These are phyloP conservation scores for Brotogeris chrysoptera DNA, from an alignment of 2,797 vertebrate species.

Conservation along the genomic window DNA sequence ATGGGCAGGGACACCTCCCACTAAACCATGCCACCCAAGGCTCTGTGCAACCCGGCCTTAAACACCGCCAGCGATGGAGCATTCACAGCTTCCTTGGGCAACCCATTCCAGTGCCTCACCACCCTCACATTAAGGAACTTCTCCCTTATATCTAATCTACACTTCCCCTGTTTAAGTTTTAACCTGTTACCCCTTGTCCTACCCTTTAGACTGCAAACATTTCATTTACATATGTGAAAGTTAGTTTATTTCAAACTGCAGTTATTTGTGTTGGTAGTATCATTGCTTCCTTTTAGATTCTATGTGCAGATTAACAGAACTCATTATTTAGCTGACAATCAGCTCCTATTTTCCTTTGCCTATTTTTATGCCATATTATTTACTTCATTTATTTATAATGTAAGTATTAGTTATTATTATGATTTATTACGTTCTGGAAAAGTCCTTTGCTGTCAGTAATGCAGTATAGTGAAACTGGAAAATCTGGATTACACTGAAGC, in stretches of 20 bases:
- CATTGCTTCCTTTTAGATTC: not conserved
- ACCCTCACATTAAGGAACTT: not conserved
- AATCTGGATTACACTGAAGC: not conserved
- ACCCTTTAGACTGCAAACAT: not conserved
- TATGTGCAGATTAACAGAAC: not conserved
- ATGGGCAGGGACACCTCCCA: too few relatives aligned
- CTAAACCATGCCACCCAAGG: not conserved
- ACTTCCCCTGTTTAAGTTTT: not conserved
- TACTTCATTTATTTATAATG: not conserved
- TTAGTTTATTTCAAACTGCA: not conserved
- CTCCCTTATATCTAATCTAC: not conserved
- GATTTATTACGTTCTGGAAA: not conserved
- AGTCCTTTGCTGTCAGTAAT: rapidly evolving
- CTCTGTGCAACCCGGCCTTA: not conserved
- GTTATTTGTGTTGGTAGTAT: not conserved
- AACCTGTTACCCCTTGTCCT: not conserved
- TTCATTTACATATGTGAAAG: not conserved
- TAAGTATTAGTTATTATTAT: not conserved
- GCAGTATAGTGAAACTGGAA: not conserved
- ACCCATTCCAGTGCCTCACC: not conserved
- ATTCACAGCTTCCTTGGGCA: not conserved
- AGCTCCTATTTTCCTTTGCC: not conserved
- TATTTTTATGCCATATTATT: not conserved
- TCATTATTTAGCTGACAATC: not conserved
- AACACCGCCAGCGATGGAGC: not conserved